Conservation (phyloP, 2,888 invertebrate species). For the Stenolophus ochropezus region DNA sequence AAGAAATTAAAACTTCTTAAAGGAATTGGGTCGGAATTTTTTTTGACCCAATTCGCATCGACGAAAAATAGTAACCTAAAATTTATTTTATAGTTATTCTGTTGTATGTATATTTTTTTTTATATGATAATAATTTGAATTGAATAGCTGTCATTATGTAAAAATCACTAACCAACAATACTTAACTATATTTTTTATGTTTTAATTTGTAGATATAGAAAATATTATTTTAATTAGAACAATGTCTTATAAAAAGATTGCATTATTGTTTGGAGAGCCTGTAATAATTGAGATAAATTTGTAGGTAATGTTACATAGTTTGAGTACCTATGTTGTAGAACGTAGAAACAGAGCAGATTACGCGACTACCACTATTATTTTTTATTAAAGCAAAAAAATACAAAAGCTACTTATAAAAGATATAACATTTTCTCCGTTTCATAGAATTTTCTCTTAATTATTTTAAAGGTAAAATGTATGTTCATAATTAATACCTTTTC, state of each 20-base stretch:
- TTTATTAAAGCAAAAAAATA: background rate
- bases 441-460: background rate
- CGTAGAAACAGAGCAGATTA: conserved; percentile 5
- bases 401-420: background rate
- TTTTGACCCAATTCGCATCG: too few species aligned
- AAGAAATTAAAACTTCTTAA: too few species aligned
- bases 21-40: too few species aligned
- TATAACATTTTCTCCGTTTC: background rate
- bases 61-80: too few species aligned
- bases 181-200: too few species aligned
- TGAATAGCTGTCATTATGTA: too few species aligned
- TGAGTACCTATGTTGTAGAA: background rate
- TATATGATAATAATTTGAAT: too few species aligned
- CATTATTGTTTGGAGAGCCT: background rate
- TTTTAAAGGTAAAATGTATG: background rate
- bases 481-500: too few species aligned
- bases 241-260: background rate
- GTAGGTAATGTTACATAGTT: background rate
- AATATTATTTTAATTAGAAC: background rate
- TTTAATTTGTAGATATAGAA: too few species aligned
- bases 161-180: too few species aligned
- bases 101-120: too few species aligned
- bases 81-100: too few species aligned
- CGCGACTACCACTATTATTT: background rate
- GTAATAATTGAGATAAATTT: background rate